Base-by-base conservation (phyloP, 2,888 invertebrate species). In the Alentia gelatinosa region DNA sequence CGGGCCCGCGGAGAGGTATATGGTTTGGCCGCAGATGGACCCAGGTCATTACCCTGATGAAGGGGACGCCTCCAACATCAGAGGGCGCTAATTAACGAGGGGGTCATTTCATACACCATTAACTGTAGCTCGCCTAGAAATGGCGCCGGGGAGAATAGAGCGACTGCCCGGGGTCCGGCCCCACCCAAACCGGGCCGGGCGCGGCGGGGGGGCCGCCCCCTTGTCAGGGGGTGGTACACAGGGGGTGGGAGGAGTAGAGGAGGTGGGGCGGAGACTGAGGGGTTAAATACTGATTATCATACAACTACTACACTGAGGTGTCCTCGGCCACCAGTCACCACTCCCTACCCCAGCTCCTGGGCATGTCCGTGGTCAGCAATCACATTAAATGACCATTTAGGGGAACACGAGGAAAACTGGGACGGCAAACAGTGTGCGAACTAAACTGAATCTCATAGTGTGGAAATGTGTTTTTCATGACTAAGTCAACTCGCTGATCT, bases 71-170 rank as follows among this genome's bases (percentile, higher is more conserved):
- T 26, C 50, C 47, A 30, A 86, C 86, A 86, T 86, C 86, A 86
- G 47, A 86, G 86, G 86, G 30, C 50, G 30, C 26, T 86, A 86
- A 86, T 86, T 86, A 86, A 86, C 86, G 86, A 86, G 86, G n/a
- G n/a, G 86, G 50, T 50, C 86, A 86, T 86, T 86, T 86, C 86
- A 86, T 86, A 86, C 86, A 86, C 86, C 86, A 47, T 86, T 86
- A 86, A 86, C 47, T 50, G 30, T 47, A 42, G 33, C 86, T 86
- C 50, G 47, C 47, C 86, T 30, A 39, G 47, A 50, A 50, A 86
- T 86, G 50, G 42, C 30, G 86, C 86, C 35, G 42, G 42, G 47
- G n/a, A 42, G 86, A 33, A 39, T 26, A 19, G n/a, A 23, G 79
- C 37, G 19, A 37, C 3, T 19, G 39, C 1, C 37, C 79, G 26